Base-by-base conservation (phyloP, 2,113 vertebrate species). In the Cinclus mexicanus region DNA sequence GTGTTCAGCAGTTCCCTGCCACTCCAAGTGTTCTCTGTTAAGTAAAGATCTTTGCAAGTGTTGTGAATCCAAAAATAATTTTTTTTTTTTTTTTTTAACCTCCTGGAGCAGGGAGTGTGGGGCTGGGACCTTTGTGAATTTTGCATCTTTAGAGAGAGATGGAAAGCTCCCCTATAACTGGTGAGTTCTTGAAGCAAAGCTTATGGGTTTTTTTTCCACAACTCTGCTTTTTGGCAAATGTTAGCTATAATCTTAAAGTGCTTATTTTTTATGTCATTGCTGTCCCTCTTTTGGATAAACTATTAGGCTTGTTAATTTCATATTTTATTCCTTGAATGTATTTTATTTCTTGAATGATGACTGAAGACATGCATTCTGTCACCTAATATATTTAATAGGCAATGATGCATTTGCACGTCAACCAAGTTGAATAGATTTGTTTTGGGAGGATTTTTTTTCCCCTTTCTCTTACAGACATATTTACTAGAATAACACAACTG, bases 161-260 rank as follows among this genome's bases (percentile, higher is more conserved):
- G 99, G 99, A 28, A 99, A 99, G 61, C 98, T 99, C 42, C 99
- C 99, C 2, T 99, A 99, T 92, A 99, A 99, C 72, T 99, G 99
- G 99, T 99, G 98, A 95, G 99, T 98, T 44, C 44, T 77, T 59
- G 47, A 55, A 94, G 64, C 49, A 75, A 71, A 59, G 24, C 28
- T 95, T 69, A 2, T 46, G 14, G 35, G 35, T 8, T 37, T 25
- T 57, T 64, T 44, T 56, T 14, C 28, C 49, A 42, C 29, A 33
- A 26, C 31, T 63, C 26, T 59, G 57, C 25, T 85, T 52, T 57
- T 64, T 83, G 44, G 44, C 49, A 91, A 93, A 56, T 42, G 33
- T 14, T 22, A 10, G 55, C 11, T 91, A 47, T 81, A 55, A 63
- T 37, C 26, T 39, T 55, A 25, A 33, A 78, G n/a, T 53, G 28